Evolutionary conservation across 2,888 invertebrate genomes (phyloP), one percentile per base, ranked within the genome.

Genomic region (Nephrocerus scutellatus): DNA sequence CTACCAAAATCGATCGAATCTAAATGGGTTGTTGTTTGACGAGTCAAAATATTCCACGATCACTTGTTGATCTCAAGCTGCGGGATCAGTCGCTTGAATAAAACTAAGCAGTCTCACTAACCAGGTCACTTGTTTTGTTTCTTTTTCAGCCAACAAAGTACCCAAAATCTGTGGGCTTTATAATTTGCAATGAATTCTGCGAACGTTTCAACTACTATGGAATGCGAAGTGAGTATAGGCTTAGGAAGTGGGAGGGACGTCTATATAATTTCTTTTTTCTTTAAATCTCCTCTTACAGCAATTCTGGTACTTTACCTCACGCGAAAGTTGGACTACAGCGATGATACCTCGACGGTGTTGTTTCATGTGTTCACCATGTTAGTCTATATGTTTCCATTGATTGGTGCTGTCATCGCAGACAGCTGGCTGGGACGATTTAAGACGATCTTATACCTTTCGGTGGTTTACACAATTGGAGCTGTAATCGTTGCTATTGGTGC

Each of bases 201-300:
- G 97, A 97, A 70, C 75, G 96, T 55, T 97, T 97, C 71, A 88
- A 86, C 44, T 97, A 79, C 70, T 97, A 96, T 82, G 97, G 97
- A 62, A 87, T 93, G 84, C 82, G 88, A 77, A 84, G 92, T 93
- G 74, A 80, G 83, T 56, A 26, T 9, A n/a, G 25, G 6, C 8
- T 15, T 8, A 28, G n/a, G n/a, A n/a, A n/a, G 28, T n/a, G n/a
- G n/a, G n/a, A n/a, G n/a, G n/a, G n/a, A n/a, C n/a, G n/a, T 13
- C 10, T 21, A 6, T n/a, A n/a, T n/a, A 37, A 23, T 30, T 38
- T 12, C 15, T n/a, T 14, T 29, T 24, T 20, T 36, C 10, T 37
- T 22, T 29, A 12, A 50, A 52, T 45, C 31, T 35, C 32, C 32
- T 26, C 36, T 73, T 74, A 29, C 71, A 97, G 96, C 96, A n/a